Conservation (phyloP, 1,140 invertebrate genomes). For the Eupristina koningsbergeri region DNA sequence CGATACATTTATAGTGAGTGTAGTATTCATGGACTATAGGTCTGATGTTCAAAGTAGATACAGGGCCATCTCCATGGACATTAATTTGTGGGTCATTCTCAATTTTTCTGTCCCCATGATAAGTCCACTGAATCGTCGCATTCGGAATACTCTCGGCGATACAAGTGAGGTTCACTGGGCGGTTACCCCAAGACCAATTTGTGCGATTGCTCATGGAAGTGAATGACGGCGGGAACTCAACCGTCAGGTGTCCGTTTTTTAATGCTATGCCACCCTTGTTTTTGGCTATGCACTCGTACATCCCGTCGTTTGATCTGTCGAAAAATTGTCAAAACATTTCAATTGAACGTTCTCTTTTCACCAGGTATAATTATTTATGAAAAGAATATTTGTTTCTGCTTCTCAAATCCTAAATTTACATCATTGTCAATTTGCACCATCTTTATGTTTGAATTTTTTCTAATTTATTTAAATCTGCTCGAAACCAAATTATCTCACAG, state of each 20-base stretch:
- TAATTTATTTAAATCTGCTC: not conserved
- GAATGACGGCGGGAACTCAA: constrained; percentile 88
- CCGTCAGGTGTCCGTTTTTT: constrained; percentile 86
- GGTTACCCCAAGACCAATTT: constrained; percentile 86
- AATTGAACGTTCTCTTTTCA: too few species aligned
- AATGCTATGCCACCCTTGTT: constrained; percentile 84
- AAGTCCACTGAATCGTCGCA: constrained; percentile 90
- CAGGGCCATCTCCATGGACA: constrained; percentile 79
- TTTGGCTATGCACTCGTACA: constrained; percentile 89
- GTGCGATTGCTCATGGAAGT: constrained; percentile 80
- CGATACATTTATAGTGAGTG: constrained; percentile 86
- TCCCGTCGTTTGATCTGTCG: constrained; percentile 83
- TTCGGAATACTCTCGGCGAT: constrained; percentile 92
- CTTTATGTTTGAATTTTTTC: too few species aligned
- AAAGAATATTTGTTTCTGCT: too few species aligned
- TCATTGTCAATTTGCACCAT: too few species aligned
- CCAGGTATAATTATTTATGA: too few species aligned
- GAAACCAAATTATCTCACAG: too few species aligned
- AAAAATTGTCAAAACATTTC: not conserved
- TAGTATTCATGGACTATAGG: constrained; percentile 80
- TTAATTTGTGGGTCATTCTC: constrained; percentile 75
- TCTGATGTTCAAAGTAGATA: constrained; percentile 80
- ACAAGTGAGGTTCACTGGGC: constrained; percentile 88
- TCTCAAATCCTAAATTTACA: too few species aligned
- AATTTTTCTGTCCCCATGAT: constrained; percentile 71